Conservation (phyloP, 2,113 vertebrate genomes). For the Odocoileus virginianus region DNA sequence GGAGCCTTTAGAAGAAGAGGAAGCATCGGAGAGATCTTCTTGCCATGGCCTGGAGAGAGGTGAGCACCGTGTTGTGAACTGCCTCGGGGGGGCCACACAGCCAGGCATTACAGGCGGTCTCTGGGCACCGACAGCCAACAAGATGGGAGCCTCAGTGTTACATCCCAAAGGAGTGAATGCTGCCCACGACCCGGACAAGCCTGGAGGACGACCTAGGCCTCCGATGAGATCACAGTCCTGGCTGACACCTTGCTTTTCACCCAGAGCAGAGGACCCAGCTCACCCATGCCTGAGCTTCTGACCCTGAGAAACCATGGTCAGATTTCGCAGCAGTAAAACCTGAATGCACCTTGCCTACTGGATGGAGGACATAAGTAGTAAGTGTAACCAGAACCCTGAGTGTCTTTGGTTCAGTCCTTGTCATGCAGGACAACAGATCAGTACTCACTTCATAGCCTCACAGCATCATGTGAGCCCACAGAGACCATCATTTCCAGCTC, state of each 20-base stretch:
- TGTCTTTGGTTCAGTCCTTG: neutral
- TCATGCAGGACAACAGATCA: neutral
- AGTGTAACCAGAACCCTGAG: neutral
- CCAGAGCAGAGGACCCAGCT: neutral
- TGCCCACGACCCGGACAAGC: neutral
- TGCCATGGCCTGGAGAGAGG: neutral
- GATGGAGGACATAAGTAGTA: neutral
- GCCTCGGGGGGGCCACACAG: rapidly evolving
- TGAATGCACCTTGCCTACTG: neutral
- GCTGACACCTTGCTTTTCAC: neutral
- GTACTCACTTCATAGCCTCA: neutral
- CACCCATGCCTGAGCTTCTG: neutral
- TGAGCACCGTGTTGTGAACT: neutral
- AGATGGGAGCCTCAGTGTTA: neutral
- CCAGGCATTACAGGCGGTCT: neutral
- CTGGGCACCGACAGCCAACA: neutral
- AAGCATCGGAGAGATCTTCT: neutral
- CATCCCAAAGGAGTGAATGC: no score
- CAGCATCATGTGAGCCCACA: rapidly evolving
- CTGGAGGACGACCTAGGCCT: neutral
- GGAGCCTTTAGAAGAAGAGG: neutral
- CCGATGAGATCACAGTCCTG: neutral
- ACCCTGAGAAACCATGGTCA: neutral
- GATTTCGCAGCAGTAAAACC: neutral
- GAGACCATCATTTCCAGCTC: neutral